Conservation (phyloP, 2,888 invertebrate species). For the Machimus atricapillus region DNA sequence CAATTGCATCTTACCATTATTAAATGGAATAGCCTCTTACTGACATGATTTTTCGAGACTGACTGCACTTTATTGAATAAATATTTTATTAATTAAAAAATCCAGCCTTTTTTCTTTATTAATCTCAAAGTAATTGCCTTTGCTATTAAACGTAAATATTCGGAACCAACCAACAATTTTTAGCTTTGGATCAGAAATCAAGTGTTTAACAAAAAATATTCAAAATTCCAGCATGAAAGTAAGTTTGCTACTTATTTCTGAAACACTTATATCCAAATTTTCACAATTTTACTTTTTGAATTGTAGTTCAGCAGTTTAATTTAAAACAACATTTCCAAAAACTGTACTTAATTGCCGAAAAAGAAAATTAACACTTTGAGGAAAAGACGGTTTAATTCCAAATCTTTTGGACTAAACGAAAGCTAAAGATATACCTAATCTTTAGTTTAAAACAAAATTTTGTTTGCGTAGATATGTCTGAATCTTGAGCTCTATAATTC, state of each 20-base stretch:
- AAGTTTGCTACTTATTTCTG: no score
- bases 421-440: no score
- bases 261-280: not conserved
- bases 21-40: not conserved
- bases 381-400: no score
- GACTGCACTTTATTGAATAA: not conserved
- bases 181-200: no score
- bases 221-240: not conserved
- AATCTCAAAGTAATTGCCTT: not conserved
- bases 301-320: no score
- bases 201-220: not conserved
- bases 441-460: no score
- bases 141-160: not conserved
- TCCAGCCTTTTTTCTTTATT: not conserved
- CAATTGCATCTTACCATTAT: not conserved
- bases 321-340: no score
- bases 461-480: no score
- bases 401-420: no score
- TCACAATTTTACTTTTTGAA: no score
- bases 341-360: not conserved
- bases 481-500: no score
- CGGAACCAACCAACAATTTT: not conserved
- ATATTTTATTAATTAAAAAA: not conserved
- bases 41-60: not conserved
- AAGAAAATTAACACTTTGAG: not conserved